Conservation (phyloP, 1,140 invertebrate genomes). For the Drosophila simulans region DNA sequence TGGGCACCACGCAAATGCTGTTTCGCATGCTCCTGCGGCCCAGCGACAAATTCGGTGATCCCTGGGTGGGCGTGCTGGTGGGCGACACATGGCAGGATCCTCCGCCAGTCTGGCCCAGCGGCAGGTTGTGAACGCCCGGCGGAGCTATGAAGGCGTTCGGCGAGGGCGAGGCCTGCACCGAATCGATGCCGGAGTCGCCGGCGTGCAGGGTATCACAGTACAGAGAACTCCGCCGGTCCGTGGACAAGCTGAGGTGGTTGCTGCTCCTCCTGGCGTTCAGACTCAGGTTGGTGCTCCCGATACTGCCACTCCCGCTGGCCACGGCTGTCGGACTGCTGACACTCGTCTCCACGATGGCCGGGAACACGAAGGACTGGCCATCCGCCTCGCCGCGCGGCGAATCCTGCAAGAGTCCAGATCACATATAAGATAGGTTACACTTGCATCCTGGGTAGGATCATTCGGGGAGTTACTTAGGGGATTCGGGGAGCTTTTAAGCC, state of each 20-base stretch:
- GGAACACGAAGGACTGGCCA: constrained; percentile 89
- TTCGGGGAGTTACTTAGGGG: constrained; percentile 12
- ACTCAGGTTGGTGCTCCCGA: constrained; percentile 37
- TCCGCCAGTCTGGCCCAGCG: constrained; percentile 66
- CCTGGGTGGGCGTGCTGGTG: constrained; percentile 83
- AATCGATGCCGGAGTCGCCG: constrained; percentile 88
- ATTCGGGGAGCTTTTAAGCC: constrained; percentile 24
- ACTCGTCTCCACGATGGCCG: constrained; percentile 85
- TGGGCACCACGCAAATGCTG: constrained; percentile 74
- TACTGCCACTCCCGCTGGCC: constrained; percentile 36
- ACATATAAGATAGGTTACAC: constrained; percentile 32
- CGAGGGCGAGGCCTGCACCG: constrained; percentile 89
- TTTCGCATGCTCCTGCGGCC: constrained; percentile 72
- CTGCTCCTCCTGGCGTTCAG: constrained; percentile 41
- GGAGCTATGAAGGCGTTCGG: constrained; percentile 85
- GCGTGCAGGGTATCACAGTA: constrained; percentile 84
- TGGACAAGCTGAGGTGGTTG: constrained; percentile 75
- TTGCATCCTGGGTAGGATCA: neutral
- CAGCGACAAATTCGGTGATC: constrained; percentile 83
- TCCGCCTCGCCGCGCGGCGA: constrained; percentile 89
- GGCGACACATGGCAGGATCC: constrained; percentile 80
- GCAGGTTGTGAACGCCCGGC: constrained; percentile 71
- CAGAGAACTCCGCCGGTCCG: constrained; percentile 75
- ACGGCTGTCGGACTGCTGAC: constrained; percentile 75
- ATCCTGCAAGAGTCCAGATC: constrained; percentile 85